Evolutionary conservation across 2,797 vertebrate species (phyloP), one percentile per base, ranked within the genome.

Genomic region (Molothrus ater): DNA sequence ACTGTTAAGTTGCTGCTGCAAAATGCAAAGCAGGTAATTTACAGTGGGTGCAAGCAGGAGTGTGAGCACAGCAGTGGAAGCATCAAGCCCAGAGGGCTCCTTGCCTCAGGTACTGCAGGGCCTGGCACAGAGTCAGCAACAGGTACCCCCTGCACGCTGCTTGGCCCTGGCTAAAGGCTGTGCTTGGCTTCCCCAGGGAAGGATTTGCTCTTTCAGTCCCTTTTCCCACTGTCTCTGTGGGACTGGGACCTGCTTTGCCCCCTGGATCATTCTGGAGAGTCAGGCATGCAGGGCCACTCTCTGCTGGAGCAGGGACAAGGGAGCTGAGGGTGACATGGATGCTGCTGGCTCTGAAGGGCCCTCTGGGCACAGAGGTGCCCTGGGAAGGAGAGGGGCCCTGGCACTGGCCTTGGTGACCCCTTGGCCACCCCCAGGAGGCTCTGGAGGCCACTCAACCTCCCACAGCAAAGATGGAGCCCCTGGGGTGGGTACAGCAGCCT

Each of bases 1-100:
- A 97, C 96, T 90, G 96, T 97, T 98, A 98, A 97, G 97, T 98
- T 97, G 97, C 97, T 97, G 90, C 97, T 95, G 96, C 95, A 95
- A 98, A 97, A 97, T 97, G 97, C 97, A 97, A 97, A 98, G 96
- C 96, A 96, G 96, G 95, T 97, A 96, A 98, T 98, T 97, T 98
- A 95, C 94, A 90, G 95, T 92, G 93, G 76, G 90, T 47, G 40
- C 54, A 87, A 96, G 94, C 94, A 94, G 86, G 85, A 80, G 43
- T 17, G 11, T 53, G 70, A 88, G 74, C 13, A 24, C 50, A 87
- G 53, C 51, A 25, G 34, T 42, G 60, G 25, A 12, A 69, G 28
- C 59, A 9, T 19, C 47, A n/a, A 29, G 72, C n/a, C 20, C 21
- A 13, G 76, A 61, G 36, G 51, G 21, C 22, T 57, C 31, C 13